A percentile compares a stretch with the other conserved stretches of the same genome.
phyloP scores from a whole-genome alignment of 2,888 invertebrate species.

The Eupithecia vulgata region DNA sequence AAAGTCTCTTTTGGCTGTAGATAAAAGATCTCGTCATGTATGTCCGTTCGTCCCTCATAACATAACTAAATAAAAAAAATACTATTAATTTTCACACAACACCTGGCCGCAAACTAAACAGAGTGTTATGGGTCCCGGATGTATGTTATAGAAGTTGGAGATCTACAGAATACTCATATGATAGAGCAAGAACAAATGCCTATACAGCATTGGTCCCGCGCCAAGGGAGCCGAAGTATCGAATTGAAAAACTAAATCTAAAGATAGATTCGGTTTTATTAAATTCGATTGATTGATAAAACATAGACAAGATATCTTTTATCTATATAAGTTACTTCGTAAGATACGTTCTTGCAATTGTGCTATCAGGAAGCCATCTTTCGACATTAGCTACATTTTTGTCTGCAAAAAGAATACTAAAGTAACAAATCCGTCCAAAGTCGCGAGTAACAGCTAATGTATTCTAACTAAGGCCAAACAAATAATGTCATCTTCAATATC shows the following conservation, averaged over 20 bases:
- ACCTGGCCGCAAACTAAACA: background rate
- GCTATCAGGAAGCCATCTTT: background rate
- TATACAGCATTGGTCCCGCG: no score
- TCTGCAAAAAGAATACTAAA: background rate
- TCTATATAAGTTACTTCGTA: no score
- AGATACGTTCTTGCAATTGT: background rate
- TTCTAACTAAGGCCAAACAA: background rate
- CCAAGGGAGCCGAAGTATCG: background rate
- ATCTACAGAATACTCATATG: background rate
- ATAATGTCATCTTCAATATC: conserved; percentile 7
- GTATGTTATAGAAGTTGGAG: background rate
- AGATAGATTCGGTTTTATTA: background rate
- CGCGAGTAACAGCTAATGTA: background rate
- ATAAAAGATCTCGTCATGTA: background rate
- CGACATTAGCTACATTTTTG: background rate
- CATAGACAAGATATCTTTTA: background rate
- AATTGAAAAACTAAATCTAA: background rate
- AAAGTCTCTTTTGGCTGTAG: background rate
- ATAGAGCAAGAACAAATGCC: no score
- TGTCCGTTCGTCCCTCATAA: background rate
- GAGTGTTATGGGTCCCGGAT: background rate
- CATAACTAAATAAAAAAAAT: background rate
- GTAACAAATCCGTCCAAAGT: background rate
- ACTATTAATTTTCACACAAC: background rate
- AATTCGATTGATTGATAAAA: conserved; percentile 1